Conservation (phyloP, 2,113 vertebrate genomes). For the Columba janthina region DNA sequence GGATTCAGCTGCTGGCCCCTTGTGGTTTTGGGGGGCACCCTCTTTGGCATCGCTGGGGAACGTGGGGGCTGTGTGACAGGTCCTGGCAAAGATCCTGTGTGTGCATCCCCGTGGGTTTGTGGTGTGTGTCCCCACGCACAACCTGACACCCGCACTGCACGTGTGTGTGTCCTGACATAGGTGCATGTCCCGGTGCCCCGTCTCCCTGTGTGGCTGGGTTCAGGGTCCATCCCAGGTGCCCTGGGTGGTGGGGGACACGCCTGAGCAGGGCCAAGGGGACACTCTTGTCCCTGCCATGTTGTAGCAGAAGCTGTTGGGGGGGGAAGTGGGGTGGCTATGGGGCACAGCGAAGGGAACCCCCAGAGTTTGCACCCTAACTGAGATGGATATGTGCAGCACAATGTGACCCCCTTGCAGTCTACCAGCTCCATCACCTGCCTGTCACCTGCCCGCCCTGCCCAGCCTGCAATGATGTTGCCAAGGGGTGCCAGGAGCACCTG, state of each 20-base stretch:
- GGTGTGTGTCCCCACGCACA: not conserved
- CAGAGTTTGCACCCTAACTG: not conserved
- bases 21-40: fast-evolving
- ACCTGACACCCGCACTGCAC: not conserved
- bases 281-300: not conserved
- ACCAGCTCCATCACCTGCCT: not conserved
- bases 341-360: fast-evolving
- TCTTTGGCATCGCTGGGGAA: not conserved
- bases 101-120: not conserved
- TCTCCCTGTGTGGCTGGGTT: not conserved
- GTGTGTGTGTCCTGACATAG: fast-evolving
- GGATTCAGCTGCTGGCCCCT: fast-evolving
- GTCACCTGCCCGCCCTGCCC: not conserved
- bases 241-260: fast-evolving
- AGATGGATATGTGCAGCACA: not conserved
- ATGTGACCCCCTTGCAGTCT: fast-evolving
- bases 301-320: not conserved
- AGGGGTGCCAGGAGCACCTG: not conserved
- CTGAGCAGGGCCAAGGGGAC: not conserved
- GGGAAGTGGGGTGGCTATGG: not conserved
- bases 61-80: fast-evolving
- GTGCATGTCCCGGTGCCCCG: fast-evolving
- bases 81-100: fast-evolving
- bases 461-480: not conserved
- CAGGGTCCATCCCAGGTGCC: not conserved